These are phyloP conservation scores for Pteropus rufus DNA, from an alignment of 2,797 vertebrate species.

Conservation along the genomic window DNA sequence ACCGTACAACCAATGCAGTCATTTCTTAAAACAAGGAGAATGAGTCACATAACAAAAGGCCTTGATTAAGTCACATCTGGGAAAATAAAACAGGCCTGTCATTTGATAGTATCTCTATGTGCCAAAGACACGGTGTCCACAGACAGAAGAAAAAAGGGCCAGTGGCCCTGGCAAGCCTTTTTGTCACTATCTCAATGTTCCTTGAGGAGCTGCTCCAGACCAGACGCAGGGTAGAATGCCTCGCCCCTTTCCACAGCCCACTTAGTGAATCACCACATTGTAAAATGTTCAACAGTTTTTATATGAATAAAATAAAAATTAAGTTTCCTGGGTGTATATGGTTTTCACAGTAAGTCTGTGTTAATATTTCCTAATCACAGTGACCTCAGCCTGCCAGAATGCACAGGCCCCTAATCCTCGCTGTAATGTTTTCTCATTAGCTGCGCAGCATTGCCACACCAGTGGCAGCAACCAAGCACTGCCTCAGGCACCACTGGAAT, in stretches of 20 bases:
- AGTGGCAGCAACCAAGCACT: slow-evolving; percentile 85
- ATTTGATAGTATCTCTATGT: not conserved
- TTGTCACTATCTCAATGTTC: not conserved
- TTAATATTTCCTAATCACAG: slow-evolving; percentile 83
- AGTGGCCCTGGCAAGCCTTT: not conserved
- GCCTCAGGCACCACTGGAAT: slow-evolving; percentile 97
- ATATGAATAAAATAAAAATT: slow-evolving; percentile 75
- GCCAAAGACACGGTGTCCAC: not conserved
- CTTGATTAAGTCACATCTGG: not conserved
- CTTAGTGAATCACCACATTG: slow-evolving; percentile 43
- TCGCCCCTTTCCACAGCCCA: not conserved
- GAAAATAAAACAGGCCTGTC: not conserved
- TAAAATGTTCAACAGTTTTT: slow-evolving; percentile 62
- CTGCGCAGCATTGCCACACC: slow-evolving; percentile 91
- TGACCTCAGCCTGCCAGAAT: slow-evolving; percentile 85
- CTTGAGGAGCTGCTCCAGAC: not conserved
- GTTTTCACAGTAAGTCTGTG: slow-evolving; percentile 79
- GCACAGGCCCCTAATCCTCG: slow-evolving; percentile 88
- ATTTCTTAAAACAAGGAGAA: not conserved
- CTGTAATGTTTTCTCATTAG: slow-evolving; percentile 97
- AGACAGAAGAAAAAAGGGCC: not conserved
- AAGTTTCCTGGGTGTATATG: slow-evolving; percentile 77
- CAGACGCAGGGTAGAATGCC: not conserved
- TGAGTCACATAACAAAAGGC: not conserved
- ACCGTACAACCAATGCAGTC: not conserved